phyloP scores from a whole-genome alignment of 2,113 vertebrate genomes.

The Saiga tatarica region DNA sequence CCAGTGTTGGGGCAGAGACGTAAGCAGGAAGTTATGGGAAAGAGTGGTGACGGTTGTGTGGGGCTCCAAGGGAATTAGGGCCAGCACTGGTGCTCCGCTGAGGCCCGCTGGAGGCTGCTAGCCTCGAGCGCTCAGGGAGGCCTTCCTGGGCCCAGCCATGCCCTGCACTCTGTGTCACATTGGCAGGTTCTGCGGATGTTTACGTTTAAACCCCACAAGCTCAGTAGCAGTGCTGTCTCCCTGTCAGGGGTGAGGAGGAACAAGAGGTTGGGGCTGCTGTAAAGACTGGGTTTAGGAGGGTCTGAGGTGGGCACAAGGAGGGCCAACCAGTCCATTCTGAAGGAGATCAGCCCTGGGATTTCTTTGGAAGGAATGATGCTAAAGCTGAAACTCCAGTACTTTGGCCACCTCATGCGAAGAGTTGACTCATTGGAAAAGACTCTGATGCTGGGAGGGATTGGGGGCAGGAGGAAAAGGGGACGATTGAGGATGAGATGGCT shows the following conservation, averaged over 20 bases:
- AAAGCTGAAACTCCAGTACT: no score
- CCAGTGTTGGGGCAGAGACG: not conserved
- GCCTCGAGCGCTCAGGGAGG: fast-evolving
- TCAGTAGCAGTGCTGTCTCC: not conserved
- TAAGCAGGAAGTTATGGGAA: not conserved
- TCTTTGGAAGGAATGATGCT: no score
- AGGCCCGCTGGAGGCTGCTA: no score
- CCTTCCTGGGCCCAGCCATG: not conserved
- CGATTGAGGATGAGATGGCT: no score
- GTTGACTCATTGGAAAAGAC: no score
- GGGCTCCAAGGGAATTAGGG: not conserved
- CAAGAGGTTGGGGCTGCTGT: not conserved
- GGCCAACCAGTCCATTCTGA: no score
- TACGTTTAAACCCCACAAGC: not conserved
- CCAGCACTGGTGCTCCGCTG: not conserved
- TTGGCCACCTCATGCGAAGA: no score
- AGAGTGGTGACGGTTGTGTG: not conserved
- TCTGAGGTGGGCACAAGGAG: not conserved
- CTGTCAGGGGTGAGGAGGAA: not conserved
- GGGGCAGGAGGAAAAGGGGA: no score
- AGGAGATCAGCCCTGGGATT: no score
- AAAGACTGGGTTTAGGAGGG: not conserved
- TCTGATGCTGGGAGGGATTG: no score
- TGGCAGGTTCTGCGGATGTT: not conserved
- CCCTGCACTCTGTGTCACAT: fast-evolving